Conservation (phyloP, 2,888 invertebrate genomes). For the Xiphydria camelus region DNA sequence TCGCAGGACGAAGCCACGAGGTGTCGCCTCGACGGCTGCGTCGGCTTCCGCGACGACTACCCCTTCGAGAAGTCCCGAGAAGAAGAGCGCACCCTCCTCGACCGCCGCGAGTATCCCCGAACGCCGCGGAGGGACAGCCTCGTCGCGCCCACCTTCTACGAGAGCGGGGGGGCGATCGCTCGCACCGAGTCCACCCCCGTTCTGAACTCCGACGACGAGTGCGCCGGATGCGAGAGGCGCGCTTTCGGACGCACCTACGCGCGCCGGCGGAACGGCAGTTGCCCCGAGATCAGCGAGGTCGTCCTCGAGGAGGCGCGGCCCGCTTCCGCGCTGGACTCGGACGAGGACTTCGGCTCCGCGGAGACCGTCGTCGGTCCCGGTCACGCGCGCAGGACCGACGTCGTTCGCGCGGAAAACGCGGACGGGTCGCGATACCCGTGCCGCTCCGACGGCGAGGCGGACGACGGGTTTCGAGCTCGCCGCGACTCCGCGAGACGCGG, state of each 20-base stretch:
- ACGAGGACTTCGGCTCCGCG: constrained; percentile 52
- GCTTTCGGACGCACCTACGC: constrained; percentile 32
- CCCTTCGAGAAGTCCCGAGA: too few relatives aligned
- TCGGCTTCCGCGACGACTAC: constrained; percentile 4
- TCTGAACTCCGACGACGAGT: constrained; percentile 41
- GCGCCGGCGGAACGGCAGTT: constrained; percentile 48
- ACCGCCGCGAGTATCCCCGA: too few relatives aligned
- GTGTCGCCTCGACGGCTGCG: background rate
- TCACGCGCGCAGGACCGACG: constrained; percentile 14
- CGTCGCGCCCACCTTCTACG: constrained; percentile 28
- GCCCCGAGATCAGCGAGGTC: constrained; percentile 44
- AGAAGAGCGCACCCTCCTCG: too few relatives aligned
- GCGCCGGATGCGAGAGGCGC: background rate
- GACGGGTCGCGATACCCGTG: background rate
- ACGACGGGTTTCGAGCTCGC: too few relatives aligned
- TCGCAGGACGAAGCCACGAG: background rate
- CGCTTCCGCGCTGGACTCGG: constrained; percentile 38
- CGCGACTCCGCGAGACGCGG: too few relatives aligned
- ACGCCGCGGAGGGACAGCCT: constrained; percentile 28
- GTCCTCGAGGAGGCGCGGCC: constrained; percentile 12
- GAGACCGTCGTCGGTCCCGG: constrained; percentile 49
- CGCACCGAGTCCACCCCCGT: constrained; percentile 52
- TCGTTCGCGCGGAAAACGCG: background rate
- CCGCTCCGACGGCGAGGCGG: constrained; percentile 4
- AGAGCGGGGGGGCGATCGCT: constrained; percentile 36